Evolutionary conservation across 2,888 invertebrate genomes (phyloP).

Genomic region (Tipula confusa): DNA sequence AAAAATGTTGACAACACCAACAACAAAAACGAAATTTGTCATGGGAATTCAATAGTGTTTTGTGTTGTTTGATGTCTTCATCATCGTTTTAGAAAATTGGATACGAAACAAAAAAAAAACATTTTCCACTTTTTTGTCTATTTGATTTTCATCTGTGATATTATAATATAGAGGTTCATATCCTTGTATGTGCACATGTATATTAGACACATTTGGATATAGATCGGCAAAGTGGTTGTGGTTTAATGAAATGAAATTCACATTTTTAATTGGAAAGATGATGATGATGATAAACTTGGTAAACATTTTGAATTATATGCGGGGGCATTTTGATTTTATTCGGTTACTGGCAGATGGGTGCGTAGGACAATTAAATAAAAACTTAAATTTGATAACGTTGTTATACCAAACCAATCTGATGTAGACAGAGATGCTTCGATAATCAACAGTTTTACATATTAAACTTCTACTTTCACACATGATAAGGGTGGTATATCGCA

Average conservation of each 20-base stretch:
- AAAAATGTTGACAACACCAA: background rate
- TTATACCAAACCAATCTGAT: too few species aligned
- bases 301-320: background rate
- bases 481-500: too few species aligned
- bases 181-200: background rate
- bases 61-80: conserved; percentile 15
- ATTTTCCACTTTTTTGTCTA: background rate
- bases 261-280: background rate
- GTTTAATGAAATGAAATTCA: conserved; percentile 14
- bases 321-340: background rate
- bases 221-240: background rate
- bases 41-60: conserved; percentile 20
- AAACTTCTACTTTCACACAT: too few species aligned
- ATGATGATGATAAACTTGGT: background rate
- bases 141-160: background rate
- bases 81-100: background rate
- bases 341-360: background rate
- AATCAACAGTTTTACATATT: too few species aligned
- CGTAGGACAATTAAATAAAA: background rate
- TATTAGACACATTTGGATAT: background rate
- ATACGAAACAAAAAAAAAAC: background rate
- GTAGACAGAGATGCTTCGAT: too few species aligned
- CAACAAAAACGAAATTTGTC: background rate
- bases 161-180: too few species aligned
- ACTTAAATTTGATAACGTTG: too few species aligned